Base-by-base conservation (phyloP, 2,113 vertebrate genomes). In the Ameiurus melas region DNA sequence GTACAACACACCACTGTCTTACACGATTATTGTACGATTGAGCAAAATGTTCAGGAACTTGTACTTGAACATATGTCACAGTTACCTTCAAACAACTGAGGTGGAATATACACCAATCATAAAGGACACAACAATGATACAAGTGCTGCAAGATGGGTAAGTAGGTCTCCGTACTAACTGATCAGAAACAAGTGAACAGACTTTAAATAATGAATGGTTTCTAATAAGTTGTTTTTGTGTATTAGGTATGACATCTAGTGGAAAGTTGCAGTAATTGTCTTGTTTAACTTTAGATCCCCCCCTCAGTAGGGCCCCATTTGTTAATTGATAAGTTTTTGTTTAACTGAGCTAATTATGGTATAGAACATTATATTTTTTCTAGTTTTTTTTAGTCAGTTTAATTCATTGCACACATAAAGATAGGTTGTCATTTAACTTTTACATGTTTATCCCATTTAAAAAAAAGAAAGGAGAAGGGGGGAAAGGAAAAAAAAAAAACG, bases 201-300 rank as follows among this genome's bases (percentile, higher is more conserved):
- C 27, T 27, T 53, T 55, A 55, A 55, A 20, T 17, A 30, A 80
- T 9, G 16, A 10, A 80, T 8, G 16, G 17, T 7, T 4, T 81
- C 20, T 53, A 33, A 16, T 10, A 58, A 58, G 53, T 12, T 20
- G 53, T 33, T 33, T 62, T 51, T 51, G 13, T 86, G 27, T 27
- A 39, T 16, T 13, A 68, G 78, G 70, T 33, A 33, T 55, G 85
- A 79, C 90, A 90, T 79, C 89, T 90, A 87, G 85, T 75, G 90
- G 85, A 36, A 12, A 68, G n/a, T 71, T 82, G 3, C 57, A 78
- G 84, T 36, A 57, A 84, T 19, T 79, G 13, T 22, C 27, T 1
- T 16, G 22, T 57, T 78, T 55, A 66, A 84, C 12, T 9, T 73
- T 39, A 19, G 14, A 33, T 73, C 70, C 19, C 8, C 10, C 3